Conservation (phyloP, 2,113 vertebrate genomes). For the Naja naja region DNA sequence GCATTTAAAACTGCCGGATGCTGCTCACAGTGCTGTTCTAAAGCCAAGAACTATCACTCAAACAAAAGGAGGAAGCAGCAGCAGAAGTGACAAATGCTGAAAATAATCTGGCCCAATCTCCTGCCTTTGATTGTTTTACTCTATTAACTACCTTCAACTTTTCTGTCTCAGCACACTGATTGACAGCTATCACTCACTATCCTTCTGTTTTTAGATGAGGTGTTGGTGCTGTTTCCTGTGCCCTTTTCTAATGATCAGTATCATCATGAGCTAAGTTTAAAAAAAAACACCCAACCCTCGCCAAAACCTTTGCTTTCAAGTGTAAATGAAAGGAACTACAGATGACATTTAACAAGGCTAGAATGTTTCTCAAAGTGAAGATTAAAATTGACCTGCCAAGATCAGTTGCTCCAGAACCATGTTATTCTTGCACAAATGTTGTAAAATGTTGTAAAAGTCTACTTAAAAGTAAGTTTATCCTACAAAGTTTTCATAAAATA, state of each 20-base stretch:
- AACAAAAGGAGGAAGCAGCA: not conserved
- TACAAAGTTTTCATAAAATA: not conserved
- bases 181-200: not conserved
- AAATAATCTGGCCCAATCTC: not conserved
- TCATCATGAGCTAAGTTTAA: not conserved
- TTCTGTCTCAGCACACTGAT: not conserved
- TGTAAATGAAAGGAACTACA: not conserved
- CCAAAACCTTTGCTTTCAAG: not conserved
- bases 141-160: not conserved
- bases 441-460: not conserved
- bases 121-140: not conserved
- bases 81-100: not conserved
- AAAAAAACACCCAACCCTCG: not conserved
- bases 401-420: not conserved
- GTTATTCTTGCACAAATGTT: not conserved
- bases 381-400: not conserved
- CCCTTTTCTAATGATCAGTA: not conserved
- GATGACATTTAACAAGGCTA: not conserved
- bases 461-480: not conserved
- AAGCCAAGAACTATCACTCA: not conserved
- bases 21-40: not conserved
- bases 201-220: not conserved
- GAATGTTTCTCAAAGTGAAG: not conserved
- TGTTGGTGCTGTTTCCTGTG: not conserved
- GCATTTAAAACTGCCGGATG: not conserved